phyloP scores from a whole-genome alignment of 1,140 invertebrate genomes.

The Conus betulinus region DNA sequence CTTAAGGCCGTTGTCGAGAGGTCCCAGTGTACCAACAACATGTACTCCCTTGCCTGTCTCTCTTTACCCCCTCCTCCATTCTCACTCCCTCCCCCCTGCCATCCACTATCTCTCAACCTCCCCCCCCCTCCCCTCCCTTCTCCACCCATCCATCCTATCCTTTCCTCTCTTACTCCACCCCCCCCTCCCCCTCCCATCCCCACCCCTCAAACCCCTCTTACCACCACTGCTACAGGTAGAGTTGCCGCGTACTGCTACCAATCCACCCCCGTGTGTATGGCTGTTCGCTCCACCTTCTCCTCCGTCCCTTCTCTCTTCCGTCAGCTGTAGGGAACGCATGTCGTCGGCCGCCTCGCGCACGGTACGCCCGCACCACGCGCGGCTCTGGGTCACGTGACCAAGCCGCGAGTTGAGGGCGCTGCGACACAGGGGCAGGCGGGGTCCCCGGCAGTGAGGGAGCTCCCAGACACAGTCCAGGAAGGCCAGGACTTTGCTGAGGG shows the following conservation, averaged over 20 bases:
- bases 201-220: neutral
- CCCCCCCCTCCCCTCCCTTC: neutral
- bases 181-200: neutral
- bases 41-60: too few species aligned
- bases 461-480: neutral
- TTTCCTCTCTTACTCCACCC: neutral
- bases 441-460: neutral
- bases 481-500: neutral
- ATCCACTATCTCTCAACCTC: too few species aligned
- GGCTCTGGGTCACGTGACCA: neutral
- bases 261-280: neutral
- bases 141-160: too few species aligned
- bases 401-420: neutral
- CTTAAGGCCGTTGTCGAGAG: too few species aligned
- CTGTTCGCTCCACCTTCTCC: neutral
- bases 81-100: neutral
- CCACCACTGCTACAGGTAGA: neutral
- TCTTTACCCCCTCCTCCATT: too few species aligned
- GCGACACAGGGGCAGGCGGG: neutral
- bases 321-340: neutral
- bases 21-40: too few species aligned
- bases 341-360: neutral
- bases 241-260: neutral
- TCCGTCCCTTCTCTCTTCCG: neutral
- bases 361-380: neutral